Evolutionary conservation across 2,113 vertebrate genomes (phyloP), one percentile per base, ranked within the genome.

Genomic region (Dasypus novemcinctus): DNA sequence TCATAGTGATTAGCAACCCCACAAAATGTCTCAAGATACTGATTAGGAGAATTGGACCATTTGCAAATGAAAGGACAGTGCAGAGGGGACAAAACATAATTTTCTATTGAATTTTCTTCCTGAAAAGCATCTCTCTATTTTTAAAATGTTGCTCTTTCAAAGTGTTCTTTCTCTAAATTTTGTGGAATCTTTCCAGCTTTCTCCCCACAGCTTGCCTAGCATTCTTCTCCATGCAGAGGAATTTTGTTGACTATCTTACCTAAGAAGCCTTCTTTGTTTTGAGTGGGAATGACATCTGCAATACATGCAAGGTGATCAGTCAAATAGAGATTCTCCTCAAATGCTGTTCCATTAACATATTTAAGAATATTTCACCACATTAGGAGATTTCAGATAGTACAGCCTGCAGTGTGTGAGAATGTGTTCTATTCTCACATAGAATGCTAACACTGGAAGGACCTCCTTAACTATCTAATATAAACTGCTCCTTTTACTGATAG

Each of bases 51-150:
- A 75, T 18, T 68, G 20, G 4, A 33, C 9, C 9, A 80, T 80
- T 78, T 61, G 20, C 54, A 81, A 36, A 57, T 63, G 29, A 92
- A 36, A 7, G 4, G 2, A 71, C 36, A 84, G 46, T 89, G 25
- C 21, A 2, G 78, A 52, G 38, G 64, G 33, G 38, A 81, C 27
- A 90, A 81, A 92, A 12, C 33, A 83, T 79, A 76, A 72, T 87
- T 96, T 95, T 78, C 36, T 5, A 75, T 31, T 91, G 49, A 90
- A 78, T 92, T 74, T 95, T 94, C 57, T 92, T 89, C 13, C 49
- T 87, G 54, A 92, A 92, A 91, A 93, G 31, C 82, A 4, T 82
- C 41, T 21, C 0, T 76, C 38, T 20, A 90, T 33, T 64, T 82
- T 68, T 84, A 91, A 9, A 18, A 72, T 64, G 21, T 1, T 38